phyloP scores from a whole-genome alignment of 2,797 vertebrate species.

The Leuciscus waleckii region DNA sequence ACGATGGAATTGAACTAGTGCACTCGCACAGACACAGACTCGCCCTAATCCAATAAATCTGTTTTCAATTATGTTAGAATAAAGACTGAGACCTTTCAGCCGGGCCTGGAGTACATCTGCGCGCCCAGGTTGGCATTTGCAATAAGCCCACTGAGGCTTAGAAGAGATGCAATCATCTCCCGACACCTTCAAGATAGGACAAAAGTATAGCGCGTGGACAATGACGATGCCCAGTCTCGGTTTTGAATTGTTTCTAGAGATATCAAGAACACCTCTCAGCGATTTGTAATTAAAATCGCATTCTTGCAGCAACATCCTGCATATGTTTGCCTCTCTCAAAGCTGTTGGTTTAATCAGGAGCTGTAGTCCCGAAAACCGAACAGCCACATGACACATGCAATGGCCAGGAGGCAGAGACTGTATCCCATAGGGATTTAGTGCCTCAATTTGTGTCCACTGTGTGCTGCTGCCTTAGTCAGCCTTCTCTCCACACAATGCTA shows the following conservation, averaged over 20 bases:
- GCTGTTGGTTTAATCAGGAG: constrained; percentile 22
- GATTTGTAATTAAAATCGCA: constrained; percentile 26
- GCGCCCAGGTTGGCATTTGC: constrained; percentile 53
- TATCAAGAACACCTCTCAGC: constrained; percentile 19
- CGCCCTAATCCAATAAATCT: constrained; percentile 46
- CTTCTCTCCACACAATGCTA: constrained; percentile 23
- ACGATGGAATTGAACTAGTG: constrained; percentile 37
- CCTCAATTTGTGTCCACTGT: constrained; percentile 9
- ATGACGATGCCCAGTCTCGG: not conserved
- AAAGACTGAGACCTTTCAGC: constrained; percentile 47
- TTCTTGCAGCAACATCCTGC: constrained; percentile 8
- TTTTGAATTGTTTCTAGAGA: constrained; percentile 31
- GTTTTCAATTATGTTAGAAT: constrained; percentile 47
- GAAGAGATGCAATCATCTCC: constrained; percentile 47
- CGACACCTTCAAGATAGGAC: constrained; percentile 44
- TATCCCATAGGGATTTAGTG: constrained; percentile 33
- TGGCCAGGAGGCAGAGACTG: constrained; percentile 12
- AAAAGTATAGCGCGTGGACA: not conserved
- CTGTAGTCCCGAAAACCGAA: constrained; percentile 11
- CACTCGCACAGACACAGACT: constrained; percentile 4
- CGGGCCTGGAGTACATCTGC: not conserved
- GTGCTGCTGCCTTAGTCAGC: constrained; percentile 34
- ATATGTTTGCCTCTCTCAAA: constrained; percentile 9
- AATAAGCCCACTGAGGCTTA: constrained; percentile 55
- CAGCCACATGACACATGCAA: constrained; percentile 6